A percentile compares a stretch with the other conserved stretches of the same genome.
Evolutionary conservation across 1,140 invertebrate genomes (phyloP).

Genomic region (Nasonia vitripennis): DNA sequence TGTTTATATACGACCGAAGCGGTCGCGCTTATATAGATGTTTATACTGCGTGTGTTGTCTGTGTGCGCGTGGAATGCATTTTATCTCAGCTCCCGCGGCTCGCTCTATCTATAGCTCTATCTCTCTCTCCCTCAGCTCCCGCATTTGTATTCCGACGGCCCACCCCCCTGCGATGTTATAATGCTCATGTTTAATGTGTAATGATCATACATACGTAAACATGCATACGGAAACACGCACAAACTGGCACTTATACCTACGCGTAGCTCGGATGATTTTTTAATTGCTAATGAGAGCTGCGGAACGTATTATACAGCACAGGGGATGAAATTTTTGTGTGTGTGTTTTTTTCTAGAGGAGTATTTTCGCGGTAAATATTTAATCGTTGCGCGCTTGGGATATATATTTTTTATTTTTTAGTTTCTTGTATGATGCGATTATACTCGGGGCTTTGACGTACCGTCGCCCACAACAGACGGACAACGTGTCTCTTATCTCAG

Average conservation of each 20-base stretch:
- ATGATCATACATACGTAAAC: not conserved
- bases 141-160: not conserved
- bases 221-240: not conserved
- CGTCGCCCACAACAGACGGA: no score
- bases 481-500: no score
- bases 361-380: no score
- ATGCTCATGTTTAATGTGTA: conserved; percentile 5
- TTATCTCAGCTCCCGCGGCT: not conserved
- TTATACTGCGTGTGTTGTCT: not conserved
- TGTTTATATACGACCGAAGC: not conserved
- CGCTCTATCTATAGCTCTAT: not conserved
- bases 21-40: not conserved
- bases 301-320: no score
- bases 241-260: not conserved
- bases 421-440: no score
- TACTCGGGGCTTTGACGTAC: no score
- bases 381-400: no score
- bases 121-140: not conserved
- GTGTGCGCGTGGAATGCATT: not conserved
- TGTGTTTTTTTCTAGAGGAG: no score
- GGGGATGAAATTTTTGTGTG: no score
- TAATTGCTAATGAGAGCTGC: no score
- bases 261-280: not conserved
- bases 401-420: no score
- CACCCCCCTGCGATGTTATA: not conserved